Evolutionary conservation across 2,113 vertebrate genomes (phyloP).

Genomic region (Callithrix jacchus): DNA sequence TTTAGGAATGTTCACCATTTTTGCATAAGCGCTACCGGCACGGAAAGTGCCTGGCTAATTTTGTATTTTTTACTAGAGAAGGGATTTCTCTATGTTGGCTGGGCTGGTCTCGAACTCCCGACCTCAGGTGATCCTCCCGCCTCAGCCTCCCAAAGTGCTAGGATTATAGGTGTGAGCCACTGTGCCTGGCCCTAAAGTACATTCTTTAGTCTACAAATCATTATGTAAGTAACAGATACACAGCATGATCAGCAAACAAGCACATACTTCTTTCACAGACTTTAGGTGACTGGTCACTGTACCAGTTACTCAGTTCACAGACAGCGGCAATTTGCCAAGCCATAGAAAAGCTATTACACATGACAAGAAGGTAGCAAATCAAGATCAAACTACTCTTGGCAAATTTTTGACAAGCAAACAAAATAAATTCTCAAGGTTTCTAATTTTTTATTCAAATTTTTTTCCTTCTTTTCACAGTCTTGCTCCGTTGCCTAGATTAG

Average conservation of each 20-base stretch:
- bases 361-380: neutral
- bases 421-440: neutral
- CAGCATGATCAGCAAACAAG: neutral
- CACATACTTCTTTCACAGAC: neutral
- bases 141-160: no score
- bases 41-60: no score
- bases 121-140: no score
- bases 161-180: no score
- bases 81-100: no score
- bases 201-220: neutral
- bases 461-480: neutral
- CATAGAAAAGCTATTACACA: neutral
- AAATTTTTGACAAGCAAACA: neutral
- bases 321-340: neutral
- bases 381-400: neutral
- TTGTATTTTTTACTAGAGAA: no score
- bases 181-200: neutral
- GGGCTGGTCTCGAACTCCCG: no score
- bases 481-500: neutral
- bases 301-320: neutral
- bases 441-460: constrained; percentile 10
- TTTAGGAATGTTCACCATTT: no score
- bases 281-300: neutral
- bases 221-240: neutral
- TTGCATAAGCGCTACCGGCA: no score